Evolutionary conservation across 2,888 invertebrate genomes (phyloP).

Genomic region (Epiperipatus broadwayi): DNA sequence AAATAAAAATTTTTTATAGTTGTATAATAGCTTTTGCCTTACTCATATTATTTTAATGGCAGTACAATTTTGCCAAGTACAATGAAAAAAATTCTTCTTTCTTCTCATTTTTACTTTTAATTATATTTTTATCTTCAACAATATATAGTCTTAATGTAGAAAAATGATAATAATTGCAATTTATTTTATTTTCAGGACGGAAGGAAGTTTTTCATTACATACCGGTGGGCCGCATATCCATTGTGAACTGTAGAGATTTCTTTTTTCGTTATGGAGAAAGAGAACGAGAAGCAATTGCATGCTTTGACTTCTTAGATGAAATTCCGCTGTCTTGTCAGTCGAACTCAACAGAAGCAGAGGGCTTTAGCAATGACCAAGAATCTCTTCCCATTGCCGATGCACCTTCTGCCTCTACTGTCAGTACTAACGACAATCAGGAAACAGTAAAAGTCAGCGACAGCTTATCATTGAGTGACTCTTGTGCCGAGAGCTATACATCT

Average conservation of each 20-base stretch:
- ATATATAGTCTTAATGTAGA: no score
- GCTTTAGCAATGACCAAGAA: slow-evolving; percentile 1
- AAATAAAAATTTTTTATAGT: no score
- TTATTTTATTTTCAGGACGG: no score
- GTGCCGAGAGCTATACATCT: slow-evolving; percentile 20
- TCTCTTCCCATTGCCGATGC: neutral
- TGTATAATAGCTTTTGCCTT: no score
- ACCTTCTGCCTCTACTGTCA: no score
- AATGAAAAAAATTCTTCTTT: no score
- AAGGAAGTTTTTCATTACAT: no score
- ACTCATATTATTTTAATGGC: no score
- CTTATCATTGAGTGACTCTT: slow-evolving; percentile 21
- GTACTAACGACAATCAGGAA: slow-evolving; percentile 18
- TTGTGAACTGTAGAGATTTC: slow-evolving; percentile 54
- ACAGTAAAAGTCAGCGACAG: slow-evolving; percentile 17
- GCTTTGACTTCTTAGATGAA: slow-evolving; percentile 56
- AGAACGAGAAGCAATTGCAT: slow-evolving; percentile 54
- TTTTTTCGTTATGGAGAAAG: slow-evolving; percentile 56
- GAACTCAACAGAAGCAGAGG: slow-evolving; percentile 12
- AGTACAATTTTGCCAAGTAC: no score
- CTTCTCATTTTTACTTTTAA: no score
- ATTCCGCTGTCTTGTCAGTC: slow-evolving; percentile 17
- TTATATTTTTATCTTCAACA: no score
- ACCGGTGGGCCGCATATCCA: slow-evolving; percentile 52
- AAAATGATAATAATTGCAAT: no score